Conservation (phyloP, 1,140 invertebrate genomes). For the Sipha flava region DNA sequence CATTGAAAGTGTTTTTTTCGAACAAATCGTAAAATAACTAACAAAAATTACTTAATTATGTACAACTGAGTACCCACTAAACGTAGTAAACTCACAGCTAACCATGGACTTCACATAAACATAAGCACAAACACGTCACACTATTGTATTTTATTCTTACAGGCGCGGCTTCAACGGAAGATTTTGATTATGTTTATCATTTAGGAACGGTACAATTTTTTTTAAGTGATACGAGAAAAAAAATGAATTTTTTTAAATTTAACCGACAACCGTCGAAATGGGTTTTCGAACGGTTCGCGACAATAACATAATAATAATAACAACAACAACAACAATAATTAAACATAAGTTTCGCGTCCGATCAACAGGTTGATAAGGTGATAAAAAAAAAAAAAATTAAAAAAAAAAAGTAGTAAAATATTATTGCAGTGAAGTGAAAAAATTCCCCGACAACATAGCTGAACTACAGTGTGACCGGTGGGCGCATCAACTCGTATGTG, state of each 20-base stretch:
- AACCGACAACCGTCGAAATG: not conserved
- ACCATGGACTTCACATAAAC: not conserved
- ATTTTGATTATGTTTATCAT: too few species aligned
- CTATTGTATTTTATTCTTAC: not conserved
- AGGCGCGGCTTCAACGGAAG: not conserved
- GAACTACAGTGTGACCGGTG: not conserved
- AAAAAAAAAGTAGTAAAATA: not conserved
- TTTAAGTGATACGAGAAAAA: too few species aligned
- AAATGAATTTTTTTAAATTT: not conserved
- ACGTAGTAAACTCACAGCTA: not conserved
- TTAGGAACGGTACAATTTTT: too few species aligned
- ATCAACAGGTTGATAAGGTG: conserved; percentile 21
- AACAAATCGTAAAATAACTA: too few species aligned
- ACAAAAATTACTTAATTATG: too few species aligned
- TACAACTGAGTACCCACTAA: too few species aligned
- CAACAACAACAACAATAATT: not conserved
- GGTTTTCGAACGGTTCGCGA: not conserved
- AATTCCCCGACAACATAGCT: not conserved
- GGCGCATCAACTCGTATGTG: not conserved
- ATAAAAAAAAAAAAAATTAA: not conserved
- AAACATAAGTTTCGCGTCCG: not conserved
- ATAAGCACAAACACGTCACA: not conserved
- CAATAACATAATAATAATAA: not conserved
- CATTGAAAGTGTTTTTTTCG: too few species aligned
- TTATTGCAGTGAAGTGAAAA: not conserved